Percentiles rank a stretch among this genome's conserved stretches.
Conservation (phyloP, 30 jellyfish, hydroid and myxozoan genomes). For the Aurelia sp. region DNA sequence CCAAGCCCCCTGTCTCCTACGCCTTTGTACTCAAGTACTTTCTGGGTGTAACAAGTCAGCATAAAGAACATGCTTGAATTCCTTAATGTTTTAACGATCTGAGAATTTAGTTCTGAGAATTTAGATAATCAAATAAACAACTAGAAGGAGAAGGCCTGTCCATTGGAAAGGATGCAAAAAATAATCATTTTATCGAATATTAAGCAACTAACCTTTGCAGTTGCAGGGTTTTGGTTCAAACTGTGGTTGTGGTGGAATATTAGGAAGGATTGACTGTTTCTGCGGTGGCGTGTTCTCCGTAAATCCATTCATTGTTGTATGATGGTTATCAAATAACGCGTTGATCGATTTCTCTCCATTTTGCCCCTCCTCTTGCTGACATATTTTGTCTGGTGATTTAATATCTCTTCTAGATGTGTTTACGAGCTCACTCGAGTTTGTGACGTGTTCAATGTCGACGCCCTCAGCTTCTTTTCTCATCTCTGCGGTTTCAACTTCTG, state of each 20-base stretch:
- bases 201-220: constrained; percentile 25
- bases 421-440: not conserved
- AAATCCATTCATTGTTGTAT: not conserved
- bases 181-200: not conserved
- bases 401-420: not conserved
- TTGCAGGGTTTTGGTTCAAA: constrained; percentile 39
- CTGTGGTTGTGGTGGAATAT: not conserved
- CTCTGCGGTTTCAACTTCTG: not conserved
- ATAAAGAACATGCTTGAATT: too few species aligned
- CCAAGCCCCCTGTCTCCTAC: too few species aligned
- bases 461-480: not conserved
- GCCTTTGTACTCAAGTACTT: too few species aligned
- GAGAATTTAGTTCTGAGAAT: too few species aligned
- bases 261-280: not conserved
- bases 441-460: not conserved
- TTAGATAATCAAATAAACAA: too few species aligned
- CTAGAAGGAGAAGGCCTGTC: not conserved
- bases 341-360: not conserved
- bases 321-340: not conserved
- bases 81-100: too few species aligned
- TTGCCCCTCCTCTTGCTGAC: not conserved
- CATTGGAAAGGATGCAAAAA: not conserved
- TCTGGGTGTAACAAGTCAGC: too few species aligned
- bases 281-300: not conserved
- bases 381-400: not conserved